Evolutionary conservation across 2,113 vertebrate genomes (phyloP).

Genomic region (Thymallus thymallus): DNA sequence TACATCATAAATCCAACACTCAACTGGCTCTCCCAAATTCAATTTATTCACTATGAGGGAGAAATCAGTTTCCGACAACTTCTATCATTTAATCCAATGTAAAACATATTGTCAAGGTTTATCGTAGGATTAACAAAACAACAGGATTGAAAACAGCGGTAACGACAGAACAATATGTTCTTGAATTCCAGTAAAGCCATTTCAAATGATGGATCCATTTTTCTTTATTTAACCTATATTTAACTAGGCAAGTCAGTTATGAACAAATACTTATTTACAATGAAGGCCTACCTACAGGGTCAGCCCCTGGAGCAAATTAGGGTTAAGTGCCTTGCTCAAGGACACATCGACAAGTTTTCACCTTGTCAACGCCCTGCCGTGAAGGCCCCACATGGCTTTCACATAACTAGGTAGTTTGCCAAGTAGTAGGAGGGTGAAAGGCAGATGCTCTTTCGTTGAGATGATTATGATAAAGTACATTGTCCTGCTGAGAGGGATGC

Average conservation of each 20-base stretch:
- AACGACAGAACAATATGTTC: slow-evolving; percentile 9
- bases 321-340: too few species aligned
- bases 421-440: slow-evolving; percentile 1
- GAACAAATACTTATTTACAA: too few species aligned
- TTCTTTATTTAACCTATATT: too few species aligned
- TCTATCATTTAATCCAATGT: slow-evolving; percentile 45
- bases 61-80: slow-evolving; percentile 29
- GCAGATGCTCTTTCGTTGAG: neutral
- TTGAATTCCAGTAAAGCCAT: slow-evolving; percentile 7
- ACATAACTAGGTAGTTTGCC: neutral
- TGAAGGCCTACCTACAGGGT: too few species aligned
- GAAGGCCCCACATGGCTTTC: neutral
- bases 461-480: slow-evolving; percentile 53
- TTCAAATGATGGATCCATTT: slow-evolving; percentile 12
- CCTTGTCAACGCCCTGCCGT: too few species aligned
- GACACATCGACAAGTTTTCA: too few species aligned
- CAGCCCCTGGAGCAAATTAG: too few species aligned
- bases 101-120: slow-evolving; percentile 47
- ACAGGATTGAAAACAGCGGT: slow-evolving; percentile 26
- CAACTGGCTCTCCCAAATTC: slow-evolving; percentile 10
- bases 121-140: slow-evolving; percentile 10
- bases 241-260: too few species aligned
- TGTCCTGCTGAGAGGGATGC: slow-evolving; percentile 34
- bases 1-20: slow-evolving; percentile 33
- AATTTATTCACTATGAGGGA: neutral